These are phyloP conservation scores for Vannuccia rotundouncinata DNA, from an alignment of 2,888 invertebrate species.

Conservation along the genomic window DNA sequence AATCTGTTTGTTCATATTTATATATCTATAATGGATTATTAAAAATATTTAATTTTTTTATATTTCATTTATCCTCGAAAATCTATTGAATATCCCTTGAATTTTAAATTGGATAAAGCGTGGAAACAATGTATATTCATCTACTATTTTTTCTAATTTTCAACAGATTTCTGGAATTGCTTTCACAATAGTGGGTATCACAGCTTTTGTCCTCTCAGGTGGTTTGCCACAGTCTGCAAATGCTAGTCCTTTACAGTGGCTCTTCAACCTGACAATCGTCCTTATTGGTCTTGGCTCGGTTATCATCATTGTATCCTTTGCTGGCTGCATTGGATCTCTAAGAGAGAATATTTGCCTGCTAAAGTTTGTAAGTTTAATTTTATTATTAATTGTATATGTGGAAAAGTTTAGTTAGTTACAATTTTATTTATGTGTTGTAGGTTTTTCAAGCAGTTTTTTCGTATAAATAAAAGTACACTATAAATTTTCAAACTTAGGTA, in stretches of 20 bases:
- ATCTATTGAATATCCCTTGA: too few species aligned
- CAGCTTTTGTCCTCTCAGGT: slow-evolving; percentile 6
- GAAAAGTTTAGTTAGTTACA: not conserved
- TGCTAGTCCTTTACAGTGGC: not conserved
- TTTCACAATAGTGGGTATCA: not conserved
- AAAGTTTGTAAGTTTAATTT: slow-evolving; percentile 11
- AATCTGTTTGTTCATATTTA: too few species aligned
- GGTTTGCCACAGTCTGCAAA: not conserved
- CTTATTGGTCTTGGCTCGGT: slow-evolving; percentile 35
- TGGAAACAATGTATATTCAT: too few species aligned
- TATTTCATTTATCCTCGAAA: too few species aligned
- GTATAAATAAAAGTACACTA: too few species aligned
- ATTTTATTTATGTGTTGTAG: too few species aligned
- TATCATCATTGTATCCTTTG: slow-evolving; percentile 33
- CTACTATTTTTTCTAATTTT: not conserved
- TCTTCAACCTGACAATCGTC: slow-evolving; percentile 35
- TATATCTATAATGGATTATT: too few species aligned
- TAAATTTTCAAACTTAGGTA: too few species aligned
- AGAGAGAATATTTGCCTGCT: slow-evolving; percentile 34
- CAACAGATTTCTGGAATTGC: not conserved
- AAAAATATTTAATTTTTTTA: too few species aligned
- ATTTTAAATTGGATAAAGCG: too few species aligned
- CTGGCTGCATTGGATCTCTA: slow-evolving; percentile 35
- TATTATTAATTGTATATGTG: not conserved
- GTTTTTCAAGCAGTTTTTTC: too few species aligned